A percentile compares a stretch with the other conserved stretches of the same genome.
Conservation (phyloP, 2,113 vertebrate species). For the Platichthys flesus region DNA sequence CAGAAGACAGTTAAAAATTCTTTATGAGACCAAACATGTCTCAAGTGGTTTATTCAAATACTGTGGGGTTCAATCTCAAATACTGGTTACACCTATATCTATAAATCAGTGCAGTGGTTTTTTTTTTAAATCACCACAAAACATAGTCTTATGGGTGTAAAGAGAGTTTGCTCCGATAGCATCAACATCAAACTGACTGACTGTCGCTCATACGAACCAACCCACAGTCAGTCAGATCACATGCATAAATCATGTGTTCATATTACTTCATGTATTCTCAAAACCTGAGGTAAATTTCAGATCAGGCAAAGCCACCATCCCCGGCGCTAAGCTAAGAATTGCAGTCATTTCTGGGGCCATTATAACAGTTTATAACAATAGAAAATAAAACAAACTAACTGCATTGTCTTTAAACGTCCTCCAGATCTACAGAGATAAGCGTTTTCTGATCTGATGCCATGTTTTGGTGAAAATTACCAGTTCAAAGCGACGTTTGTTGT, state of each 20-base stretch:
- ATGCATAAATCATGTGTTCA: slow-evolving; percentile 19
- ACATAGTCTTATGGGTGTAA: neutral
- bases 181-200: neutral
- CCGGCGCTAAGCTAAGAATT: neutral
- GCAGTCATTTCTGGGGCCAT: neutral
- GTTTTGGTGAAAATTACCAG: too few relatives aligned
- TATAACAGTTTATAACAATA: too few relatives aligned
- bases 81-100: neutral
- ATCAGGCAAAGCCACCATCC: neutral
- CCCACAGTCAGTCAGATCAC: neutral
- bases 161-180: neutral
- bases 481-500: too few relatives aligned
- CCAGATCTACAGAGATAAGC: too few relatives aligned
- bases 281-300: neutral
- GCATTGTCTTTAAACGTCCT: too few relatives aligned
- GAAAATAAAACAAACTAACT: too few relatives aligned
- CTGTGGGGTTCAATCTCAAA: neutral
- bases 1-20: neutral
- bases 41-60: neutral
- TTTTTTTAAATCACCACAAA: slow-evolving; percentile 15
- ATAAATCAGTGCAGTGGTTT: neutral
- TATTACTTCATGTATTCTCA: slow-evolving; percentile 17
- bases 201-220: neutral
- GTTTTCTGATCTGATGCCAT: too few relatives aligned
- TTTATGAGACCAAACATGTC: neutral